Percentiles rank a stretch among this genome's conserved stretches.
phyloP scores from a whole-genome alignment of 2,797 vertebrate species.

The Fundulus diaphanus region DNA sequence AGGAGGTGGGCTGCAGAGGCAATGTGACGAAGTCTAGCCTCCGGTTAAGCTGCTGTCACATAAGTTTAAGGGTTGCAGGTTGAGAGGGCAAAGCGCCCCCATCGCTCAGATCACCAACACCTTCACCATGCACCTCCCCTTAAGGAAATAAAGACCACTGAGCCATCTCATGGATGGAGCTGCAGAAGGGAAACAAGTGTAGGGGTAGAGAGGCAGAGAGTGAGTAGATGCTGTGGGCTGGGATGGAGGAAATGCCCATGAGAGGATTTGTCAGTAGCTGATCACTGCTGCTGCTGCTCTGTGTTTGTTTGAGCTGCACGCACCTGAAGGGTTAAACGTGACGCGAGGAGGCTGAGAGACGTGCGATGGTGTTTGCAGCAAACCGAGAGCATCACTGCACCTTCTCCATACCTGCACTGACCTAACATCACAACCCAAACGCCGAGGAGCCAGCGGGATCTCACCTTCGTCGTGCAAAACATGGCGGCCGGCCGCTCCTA shows the following conservation, averaged over 20 bases:
- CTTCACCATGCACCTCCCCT: conserved; percentile 1
- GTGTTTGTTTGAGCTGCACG: not conserved
- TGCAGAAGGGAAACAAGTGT: not conserved
- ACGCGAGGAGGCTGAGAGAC: not conserved
- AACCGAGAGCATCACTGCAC: conserved; percentile 8
- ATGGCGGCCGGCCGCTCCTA: conserved; percentile 53
- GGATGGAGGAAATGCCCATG: conserved; percentile 2
- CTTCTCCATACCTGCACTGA: conserved; percentile 24
- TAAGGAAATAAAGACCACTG: conserved; percentile 12
- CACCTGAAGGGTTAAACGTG: conserved; percentile 13
- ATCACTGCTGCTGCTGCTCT: not conserved
- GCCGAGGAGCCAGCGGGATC: conserved; percentile 10
- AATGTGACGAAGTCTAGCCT: conserved; percentile 61
- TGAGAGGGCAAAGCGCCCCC: not conserved
- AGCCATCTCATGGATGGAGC: conserved; percentile 30
- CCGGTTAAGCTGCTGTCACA: conserved; percentile 65
- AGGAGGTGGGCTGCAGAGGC: conserved; percentile 21
- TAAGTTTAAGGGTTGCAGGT: conserved; percentile 58
- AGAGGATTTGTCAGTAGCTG: not conserved
- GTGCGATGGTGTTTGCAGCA: not conserved
- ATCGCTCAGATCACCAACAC: not conserved
- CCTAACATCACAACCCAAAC: conserved; percentile 11
- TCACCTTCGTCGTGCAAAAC: conserved; percentile 77
- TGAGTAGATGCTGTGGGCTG: conserved; percentile 3
- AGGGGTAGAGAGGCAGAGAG: conserved; percentile 26